A percentile compares a stretch with the other conserved stretches of the same genome.
Conservation (phyloP, 2,113 vertebrate genomes). For the Coracopsis vasa region DNA sequence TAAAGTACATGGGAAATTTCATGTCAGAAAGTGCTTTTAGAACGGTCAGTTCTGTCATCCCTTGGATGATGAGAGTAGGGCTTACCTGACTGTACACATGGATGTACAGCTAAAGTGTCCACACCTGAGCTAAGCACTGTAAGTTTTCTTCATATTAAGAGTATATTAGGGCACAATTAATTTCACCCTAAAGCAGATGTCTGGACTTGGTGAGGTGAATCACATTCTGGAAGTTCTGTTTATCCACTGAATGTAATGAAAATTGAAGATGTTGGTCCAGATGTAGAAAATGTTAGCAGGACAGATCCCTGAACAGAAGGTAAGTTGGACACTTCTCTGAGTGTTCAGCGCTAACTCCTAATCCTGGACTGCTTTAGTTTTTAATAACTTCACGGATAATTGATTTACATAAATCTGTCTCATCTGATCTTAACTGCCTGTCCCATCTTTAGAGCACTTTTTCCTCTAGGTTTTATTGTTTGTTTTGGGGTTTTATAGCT, state of each 20-base stretch:
- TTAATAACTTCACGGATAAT: neutral
- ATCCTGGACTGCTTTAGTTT: neutral
- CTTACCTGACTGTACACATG: neutral
- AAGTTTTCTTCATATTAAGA: neutral
- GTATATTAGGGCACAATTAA: rapidly evolving
- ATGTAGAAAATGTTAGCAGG: neutral
- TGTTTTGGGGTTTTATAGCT: neutral
- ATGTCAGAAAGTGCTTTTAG: neutral
- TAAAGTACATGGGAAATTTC: neutral
- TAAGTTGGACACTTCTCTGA: neutral
- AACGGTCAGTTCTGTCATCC: neutral
- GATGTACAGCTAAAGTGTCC: neutral
- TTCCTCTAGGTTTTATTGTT: neutral
- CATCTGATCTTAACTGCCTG: neutral
- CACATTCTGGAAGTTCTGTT: neutral
- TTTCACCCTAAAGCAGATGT: neutral
- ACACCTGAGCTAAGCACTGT: rapidly evolving
- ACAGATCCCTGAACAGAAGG: neutral
- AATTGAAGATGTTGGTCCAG: neutral
- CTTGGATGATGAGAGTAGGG: neutral
- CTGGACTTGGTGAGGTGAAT: neutral
- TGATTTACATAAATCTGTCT: neutral
- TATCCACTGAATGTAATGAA: neutral
- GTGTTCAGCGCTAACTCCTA: neutral
- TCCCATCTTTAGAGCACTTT: neutral